These are phyloP conservation scores for Amphiprion percula DNA, from an alignment of 2,113 vertebrate genomes.

Conservation along the genomic window DNA sequence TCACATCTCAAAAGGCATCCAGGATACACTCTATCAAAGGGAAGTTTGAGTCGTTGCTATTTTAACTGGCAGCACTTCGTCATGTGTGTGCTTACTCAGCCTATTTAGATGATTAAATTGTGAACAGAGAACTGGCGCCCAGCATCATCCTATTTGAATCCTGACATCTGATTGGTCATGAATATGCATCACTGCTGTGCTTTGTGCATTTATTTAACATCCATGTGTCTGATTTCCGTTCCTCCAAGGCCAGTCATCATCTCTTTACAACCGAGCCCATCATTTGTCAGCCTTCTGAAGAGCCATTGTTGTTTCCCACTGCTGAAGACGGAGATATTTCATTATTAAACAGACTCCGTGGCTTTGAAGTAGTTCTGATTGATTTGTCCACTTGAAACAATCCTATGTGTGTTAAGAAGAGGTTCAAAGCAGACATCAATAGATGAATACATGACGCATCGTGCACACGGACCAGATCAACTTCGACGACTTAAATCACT, in stretches of 20 bases:
- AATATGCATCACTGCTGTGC: slow-evolving; percentile 20
- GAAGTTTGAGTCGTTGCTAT: neutral
- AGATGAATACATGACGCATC: neutral
- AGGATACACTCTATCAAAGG: neutral
- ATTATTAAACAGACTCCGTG: slow-evolving; percentile 25
- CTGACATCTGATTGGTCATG: slow-evolving; percentile 1
- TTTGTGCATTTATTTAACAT: neutral
- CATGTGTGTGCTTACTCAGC: slow-evolving; percentile 23
- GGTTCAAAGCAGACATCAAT: slow-evolving; percentile 8
- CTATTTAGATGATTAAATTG: slow-evolving; percentile 16
- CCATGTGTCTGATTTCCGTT: slow-evolving; percentile 8
- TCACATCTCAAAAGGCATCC: neutral
- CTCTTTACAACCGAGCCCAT: slow-evolving; percentile 11
- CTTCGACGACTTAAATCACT: neutral
- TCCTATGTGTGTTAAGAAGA: neutral
- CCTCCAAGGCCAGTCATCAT: neutral
- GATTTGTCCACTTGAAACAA: slow-evolving; percentile 25
- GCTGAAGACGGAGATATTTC: slow-evolving; percentile 7
- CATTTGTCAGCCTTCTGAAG: neutral
- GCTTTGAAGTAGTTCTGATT: slow-evolving; percentile 30
- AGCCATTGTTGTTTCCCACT: slow-evolving; percentile 17
- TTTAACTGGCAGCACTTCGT: slow-evolving; percentile 8
- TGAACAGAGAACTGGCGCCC: slow-evolving; percentile 6
- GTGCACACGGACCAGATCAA: neutral
- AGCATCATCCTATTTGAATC: neutral